Evolutionary conservation across 1,140 invertebrate species (phyloP).

Genomic region (Ceratosolen solmsi): DNA sequence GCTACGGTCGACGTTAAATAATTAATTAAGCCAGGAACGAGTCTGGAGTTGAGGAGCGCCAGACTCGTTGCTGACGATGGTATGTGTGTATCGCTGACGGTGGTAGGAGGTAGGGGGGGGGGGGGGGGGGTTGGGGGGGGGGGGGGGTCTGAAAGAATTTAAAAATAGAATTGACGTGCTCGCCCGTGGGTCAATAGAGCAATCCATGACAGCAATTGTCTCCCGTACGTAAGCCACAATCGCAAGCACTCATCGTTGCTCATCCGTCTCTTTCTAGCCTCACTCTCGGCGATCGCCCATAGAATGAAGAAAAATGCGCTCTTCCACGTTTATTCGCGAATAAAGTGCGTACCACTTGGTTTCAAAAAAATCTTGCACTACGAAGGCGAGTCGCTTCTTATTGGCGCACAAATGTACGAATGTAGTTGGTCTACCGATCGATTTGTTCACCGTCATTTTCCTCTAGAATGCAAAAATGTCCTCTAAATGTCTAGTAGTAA

Average conservation of each 20-base stretch:
- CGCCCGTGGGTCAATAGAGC: slow-evolving; percentile 55
- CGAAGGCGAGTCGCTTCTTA: background rate
- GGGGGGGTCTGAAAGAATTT: slow-evolving; percentile 34
- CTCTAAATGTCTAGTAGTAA: too few species aligned
- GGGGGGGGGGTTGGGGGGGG: background rate
- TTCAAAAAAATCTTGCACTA: background rate
- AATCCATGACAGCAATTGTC: slow-evolving; percentile 57
- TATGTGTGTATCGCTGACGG: background rate
- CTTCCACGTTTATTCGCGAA: slow-evolving; percentile 3
- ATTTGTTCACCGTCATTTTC: too few species aligned
- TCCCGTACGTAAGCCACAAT: slow-evolving; percentile 52
- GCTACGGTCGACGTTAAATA: slow-evolving; percentile 57
- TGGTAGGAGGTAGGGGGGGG: background rate
- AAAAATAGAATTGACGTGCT: slow-evolving; percentile 61
- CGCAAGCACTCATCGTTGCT: background rate
- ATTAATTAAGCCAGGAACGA: slow-evolving; percentile 59
- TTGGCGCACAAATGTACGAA: background rate
- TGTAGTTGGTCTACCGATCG: background rate
- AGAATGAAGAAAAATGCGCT: slow-evolving; percentile 10
- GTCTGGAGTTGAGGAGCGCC: background rate
- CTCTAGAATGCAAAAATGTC: too few species aligned
- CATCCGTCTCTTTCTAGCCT: slow-evolving; percentile 6
- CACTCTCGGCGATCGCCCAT: slow-evolving; percentile 29
- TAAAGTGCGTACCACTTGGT: background rate
- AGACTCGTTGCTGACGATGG: background rate